Percentiles rank a stretch among this genome's conserved stretches.
Conservation (phyloP, 1,140 invertebrate genomes). For the Penaeus japonicus region DNA sequence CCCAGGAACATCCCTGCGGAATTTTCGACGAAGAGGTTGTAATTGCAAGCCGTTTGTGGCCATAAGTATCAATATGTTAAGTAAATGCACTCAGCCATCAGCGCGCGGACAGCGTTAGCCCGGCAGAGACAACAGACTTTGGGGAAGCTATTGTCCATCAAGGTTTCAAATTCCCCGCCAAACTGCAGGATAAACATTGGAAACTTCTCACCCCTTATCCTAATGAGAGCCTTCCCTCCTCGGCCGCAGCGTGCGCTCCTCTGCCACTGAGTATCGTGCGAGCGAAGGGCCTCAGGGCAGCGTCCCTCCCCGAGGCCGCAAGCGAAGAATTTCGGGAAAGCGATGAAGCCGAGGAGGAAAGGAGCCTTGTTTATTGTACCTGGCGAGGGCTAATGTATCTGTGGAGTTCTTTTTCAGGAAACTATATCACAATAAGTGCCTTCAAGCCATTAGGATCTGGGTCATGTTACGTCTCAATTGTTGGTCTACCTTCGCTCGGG, state of each 20-base stretch:
- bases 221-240: conserved; percentile 52
- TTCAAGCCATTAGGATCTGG: too few species aligned
- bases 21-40: background rate
- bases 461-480: too few species aligned
- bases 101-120: conserved; percentile 15
- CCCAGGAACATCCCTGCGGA: background rate
- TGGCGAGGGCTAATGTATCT: conserved; percentile 43
- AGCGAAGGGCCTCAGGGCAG: too few species aligned
- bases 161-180: conserved; percentile 50
- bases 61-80: background rate
- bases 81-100: background rate
- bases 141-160: conserved; percentile 48
- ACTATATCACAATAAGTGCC: too few species aligned
- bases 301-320: too few species aligned
- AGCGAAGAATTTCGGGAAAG: conserved; percentile 18
- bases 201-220: conserved; percentile 46
- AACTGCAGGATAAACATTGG: conserved; percentile 34
- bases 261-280: background rate
- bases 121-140: conserved; percentile 15
- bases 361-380: conserved; percentile 48
- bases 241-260: background rate
- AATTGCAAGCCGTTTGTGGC: background rate
- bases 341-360: conserved; percentile 4
- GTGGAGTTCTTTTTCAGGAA: background rate
- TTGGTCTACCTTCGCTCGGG: too few species aligned